Base-by-base conservation (phyloP, 2,888 invertebrate species). In the Bellardia pandia region DNA sequence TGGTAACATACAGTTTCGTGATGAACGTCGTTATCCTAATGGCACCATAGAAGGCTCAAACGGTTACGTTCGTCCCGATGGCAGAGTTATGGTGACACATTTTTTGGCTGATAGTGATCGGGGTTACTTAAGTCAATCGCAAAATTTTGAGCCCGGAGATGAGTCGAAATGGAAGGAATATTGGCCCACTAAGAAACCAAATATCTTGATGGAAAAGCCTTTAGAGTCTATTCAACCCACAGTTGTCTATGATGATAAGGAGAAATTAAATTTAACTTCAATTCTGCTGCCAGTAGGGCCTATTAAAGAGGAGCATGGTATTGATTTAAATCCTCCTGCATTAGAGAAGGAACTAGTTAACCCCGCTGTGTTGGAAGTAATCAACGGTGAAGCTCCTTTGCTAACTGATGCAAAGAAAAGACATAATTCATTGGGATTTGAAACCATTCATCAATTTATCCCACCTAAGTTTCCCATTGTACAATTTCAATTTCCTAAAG, bases 11-110 rank as follows among this genome's bases (percentile, higher is more conserved):
- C 97, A 97, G 91, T 97, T 95, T 90, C 94, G 96, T 4, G 95
- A 95, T 74, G 97, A 97, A 91, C 95, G 96, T 89, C 94, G 96
- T 48, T 95, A 95, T 87, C 92, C 95, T 0, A 96, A 97, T 92
- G 97, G 97, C 30, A 96, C 96, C 3, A 95, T 96, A 0, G 94
- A 94, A 0, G 97, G 97, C 4, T 95, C 95, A 89, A 97, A 96
- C 91, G 97, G 97, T 0, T 96, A 95, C 90, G 92, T 96, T 3
- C 95, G 96, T 80, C 94, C 96, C 0, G 94, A 95, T 89, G 96
- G 96, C 1, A 94, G 93, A 69, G 94, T 96, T 0, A 95, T 95
- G 80, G 93, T 95, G 9, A 96, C 95, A 51, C 94, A 94, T 89
- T 97, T 96, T 90, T 91, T 95, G 3, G 96, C 96, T 3, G 96